Conservation (phyloP, 2,113 vertebrate genomes). For the Cardinalis cardinalis region DNA sequence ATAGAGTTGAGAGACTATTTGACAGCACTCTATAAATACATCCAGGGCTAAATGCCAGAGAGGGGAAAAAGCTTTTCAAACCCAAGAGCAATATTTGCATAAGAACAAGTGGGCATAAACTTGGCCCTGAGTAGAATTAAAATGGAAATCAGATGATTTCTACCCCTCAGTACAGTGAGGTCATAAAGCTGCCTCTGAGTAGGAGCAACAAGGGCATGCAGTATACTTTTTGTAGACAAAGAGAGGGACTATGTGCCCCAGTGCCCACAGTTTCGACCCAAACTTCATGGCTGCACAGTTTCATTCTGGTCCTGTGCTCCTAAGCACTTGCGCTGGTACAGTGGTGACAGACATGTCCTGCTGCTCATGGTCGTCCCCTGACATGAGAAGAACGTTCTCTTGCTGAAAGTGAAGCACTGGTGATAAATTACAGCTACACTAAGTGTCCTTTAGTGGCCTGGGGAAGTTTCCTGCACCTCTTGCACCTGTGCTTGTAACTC, state of each 20-base stretch:
- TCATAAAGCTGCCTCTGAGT: neutral
- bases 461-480: neutral
- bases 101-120: constrained; percentile 58
- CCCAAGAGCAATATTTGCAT: constrained; percentile 62
- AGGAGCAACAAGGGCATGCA: neutral
- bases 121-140: constrained; percentile 10
- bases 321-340: rapidly evolving
- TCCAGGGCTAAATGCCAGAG: constrained; percentile 38
- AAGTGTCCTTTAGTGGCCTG: neutral
- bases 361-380: neutral
- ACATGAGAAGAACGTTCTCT: neutral
- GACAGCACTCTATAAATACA: constrained; percentile 55
- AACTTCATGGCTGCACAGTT: neutral
- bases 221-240: neutral
- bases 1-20: constrained; percentile 25
- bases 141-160: neutral
- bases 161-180: neutral
- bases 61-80: constrained; percentile 45
- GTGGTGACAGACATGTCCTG: rapidly evolving
- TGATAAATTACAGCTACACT: neutral
- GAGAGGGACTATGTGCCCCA: neutral
- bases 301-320: neutral
- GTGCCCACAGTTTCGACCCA: neutral
- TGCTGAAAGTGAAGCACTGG: neutral
- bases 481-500: neutral